Evolutionary conservation across 2,113 vertebrate genomes (phyloP), one percentile per base, ranked within the genome.

Genomic region (Heloderma charlesbogerti): DNA sequence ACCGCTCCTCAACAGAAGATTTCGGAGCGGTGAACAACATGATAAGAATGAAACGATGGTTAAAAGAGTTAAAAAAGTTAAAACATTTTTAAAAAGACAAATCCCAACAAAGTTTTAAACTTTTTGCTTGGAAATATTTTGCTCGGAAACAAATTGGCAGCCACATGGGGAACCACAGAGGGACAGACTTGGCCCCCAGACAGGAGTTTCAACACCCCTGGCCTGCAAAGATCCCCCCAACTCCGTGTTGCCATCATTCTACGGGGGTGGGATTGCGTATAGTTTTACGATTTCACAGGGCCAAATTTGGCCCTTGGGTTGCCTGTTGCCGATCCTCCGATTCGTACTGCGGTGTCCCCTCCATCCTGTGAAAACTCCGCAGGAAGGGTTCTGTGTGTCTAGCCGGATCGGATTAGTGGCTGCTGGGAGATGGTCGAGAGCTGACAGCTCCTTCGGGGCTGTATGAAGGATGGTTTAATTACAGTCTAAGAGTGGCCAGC

Each of bases 381-480:
- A 31, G 16, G 48, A 54, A 27, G 2, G 25, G 34, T 37, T 25
- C 71, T 86, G 16, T 13, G 22, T 37, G 48, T 25, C 48, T 22
- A 29, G 34, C 4, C 7, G 71, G 25, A 88, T 66, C 54, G 22
- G 72, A 78, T 88, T 78, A 45, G 74, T 51, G 1, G 71, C 27
- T 43, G 31, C 27, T 12, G 5, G 16, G 31, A 72, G 84, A 86
- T 25, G 45, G 48, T 20, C 45, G 9, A 78, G 74, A 88, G 13
- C 74, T 66, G 86, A 78, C 86, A 88, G 74, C 43, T 63, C 54
- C 37, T 88, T 77, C 7, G 37, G 57, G 60, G 37, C 54, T 20
- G 9, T 18, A 63, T 88, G 86, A 78, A 78, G 74, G 57, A 88
- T 88, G 57, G 74, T 18, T 48, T 88, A 63, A 77, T 78, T 27